Conservation (phyloP, 2,113 vertebrate genomes). For the Mungos mungo region DNA sequence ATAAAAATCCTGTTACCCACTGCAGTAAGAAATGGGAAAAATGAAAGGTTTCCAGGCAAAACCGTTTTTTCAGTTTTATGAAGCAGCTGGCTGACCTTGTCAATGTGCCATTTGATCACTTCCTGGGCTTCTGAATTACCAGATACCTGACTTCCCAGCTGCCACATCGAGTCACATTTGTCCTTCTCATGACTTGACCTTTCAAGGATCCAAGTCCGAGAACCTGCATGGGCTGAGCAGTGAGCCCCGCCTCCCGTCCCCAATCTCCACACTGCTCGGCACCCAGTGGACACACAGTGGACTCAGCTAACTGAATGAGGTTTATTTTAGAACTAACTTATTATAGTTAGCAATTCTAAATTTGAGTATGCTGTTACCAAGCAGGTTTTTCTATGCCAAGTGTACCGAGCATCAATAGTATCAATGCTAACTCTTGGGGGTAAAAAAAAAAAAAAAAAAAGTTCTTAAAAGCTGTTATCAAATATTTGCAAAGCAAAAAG, state of each 20-base stretch:
- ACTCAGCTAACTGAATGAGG: background rate
- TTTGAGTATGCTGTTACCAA: background rate
- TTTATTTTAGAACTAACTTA: background rate
- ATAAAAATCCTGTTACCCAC: background rate
- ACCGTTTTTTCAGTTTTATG: constrained; percentile 10
- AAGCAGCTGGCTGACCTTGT: background rate
- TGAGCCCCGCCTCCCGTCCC: too few species aligned
- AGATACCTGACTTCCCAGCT: background rate
- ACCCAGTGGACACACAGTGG: background rate
- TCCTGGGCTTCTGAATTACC: background rate
- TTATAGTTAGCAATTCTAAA: background rate
- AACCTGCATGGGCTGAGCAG: background rate
- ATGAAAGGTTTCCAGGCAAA: constrained; percentile 15
- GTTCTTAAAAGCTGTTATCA: constrained; percentile 12
- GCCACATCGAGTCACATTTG: background rate
- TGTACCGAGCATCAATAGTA: background rate
- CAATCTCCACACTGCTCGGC: background rate
- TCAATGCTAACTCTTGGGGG: background rate
- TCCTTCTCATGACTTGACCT: background rate
- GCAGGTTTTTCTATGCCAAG: background rate
- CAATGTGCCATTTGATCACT: background rate
- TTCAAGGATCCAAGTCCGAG: background rate
- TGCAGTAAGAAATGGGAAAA: background rate
- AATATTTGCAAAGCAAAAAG: background rate
- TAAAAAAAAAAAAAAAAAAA: background rate